phyloP scores from a whole-genome alignment of 2,113 vertebrate species.

The Bagarius yarrelli region DNA sequence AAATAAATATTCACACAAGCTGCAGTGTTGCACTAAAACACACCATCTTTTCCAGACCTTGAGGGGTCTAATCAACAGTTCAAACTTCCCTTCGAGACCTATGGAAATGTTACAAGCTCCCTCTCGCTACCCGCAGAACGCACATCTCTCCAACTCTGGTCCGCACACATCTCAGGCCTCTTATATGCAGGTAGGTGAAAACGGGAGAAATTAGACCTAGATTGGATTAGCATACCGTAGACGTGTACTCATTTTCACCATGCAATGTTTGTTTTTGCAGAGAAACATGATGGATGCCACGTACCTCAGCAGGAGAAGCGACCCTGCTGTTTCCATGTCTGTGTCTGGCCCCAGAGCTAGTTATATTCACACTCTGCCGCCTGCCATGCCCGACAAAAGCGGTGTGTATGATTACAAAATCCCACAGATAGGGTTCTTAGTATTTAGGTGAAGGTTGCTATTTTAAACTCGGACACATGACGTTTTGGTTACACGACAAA shows the following conservation, averaged over 20 bases:
- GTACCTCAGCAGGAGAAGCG: conserved; percentile 66
- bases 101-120: conserved; percentile 62
- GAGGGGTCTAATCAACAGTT: conserved; percentile 65
- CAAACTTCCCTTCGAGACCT: conserved; percentile 64
- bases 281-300: conserved; percentile 60
- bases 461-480: neutral
- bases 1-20: neutral
- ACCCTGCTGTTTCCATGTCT: conserved; percentile 58
- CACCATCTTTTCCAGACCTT: conserved; percentile 55
- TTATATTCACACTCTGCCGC: conserved; percentile 47
- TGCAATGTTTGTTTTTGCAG: conserved; percentile 48
- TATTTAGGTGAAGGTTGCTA: neutral
- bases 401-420: conserved; percentile 29
- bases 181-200: conserved; percentile 67
- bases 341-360: conserved; percentile 64
- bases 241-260: neutral
- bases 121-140: conserved; percentile 63
- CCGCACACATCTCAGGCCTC: conserved; percentile 54
- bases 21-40: neutral
- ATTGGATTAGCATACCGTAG: too few relatives aligned
- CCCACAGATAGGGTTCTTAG: neutral
- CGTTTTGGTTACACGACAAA: neutral
- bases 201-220: too few relatives aligned
- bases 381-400: conserved; percentile 55
- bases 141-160: conserved; percentile 51